Percentiles rank a stretch among this genome's conserved stretches.
Evolutionary conservation across 2,113 vertebrate species (phyloP).

Genomic region (Gobius niger): DNA sequence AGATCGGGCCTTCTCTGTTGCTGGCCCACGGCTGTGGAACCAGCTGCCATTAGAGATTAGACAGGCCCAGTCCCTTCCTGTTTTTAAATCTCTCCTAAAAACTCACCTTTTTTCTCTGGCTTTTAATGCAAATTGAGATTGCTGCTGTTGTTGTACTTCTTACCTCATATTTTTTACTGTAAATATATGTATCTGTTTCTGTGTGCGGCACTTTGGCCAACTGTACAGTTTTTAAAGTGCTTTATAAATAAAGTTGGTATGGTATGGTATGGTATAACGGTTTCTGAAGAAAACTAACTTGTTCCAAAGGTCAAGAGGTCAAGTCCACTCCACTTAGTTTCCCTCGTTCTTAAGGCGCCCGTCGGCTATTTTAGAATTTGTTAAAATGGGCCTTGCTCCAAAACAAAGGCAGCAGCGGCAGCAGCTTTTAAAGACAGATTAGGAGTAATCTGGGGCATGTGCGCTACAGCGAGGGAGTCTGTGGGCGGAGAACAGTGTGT

Average conservation of each 20-base stretch:
- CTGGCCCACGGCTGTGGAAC: no score
- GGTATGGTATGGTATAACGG: no score
- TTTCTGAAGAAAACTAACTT: not conserved
- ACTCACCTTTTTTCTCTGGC: no score
- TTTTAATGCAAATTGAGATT: no score
- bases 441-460: conserved; percentile 26
- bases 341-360: not conserved
- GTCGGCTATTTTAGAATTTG: not conserved
- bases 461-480: conserved; percentile 10
- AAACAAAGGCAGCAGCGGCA: conserved; percentile 1
- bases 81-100: no score
- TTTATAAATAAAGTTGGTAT: no score
- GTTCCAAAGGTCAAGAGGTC: not conserved
- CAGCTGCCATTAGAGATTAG: no score
- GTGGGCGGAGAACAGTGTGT: conserved; percentile 24
- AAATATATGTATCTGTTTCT: not conserved
- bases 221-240: no score
- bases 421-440: conserved; percentile 5
- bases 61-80: no score
- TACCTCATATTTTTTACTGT: not conserved
- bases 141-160: no score
- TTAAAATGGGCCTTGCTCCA: conserved; percentile 2
- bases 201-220: not conserved
- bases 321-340: not conserved
- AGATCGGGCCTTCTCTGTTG: no score